A percentile compares a stretch with the other conserved stretches of the same genome.
Evolutionary conservation across 2,797 vertebrate species (phyloP).

Genomic region (Arremon brunneinucha): DNA sequence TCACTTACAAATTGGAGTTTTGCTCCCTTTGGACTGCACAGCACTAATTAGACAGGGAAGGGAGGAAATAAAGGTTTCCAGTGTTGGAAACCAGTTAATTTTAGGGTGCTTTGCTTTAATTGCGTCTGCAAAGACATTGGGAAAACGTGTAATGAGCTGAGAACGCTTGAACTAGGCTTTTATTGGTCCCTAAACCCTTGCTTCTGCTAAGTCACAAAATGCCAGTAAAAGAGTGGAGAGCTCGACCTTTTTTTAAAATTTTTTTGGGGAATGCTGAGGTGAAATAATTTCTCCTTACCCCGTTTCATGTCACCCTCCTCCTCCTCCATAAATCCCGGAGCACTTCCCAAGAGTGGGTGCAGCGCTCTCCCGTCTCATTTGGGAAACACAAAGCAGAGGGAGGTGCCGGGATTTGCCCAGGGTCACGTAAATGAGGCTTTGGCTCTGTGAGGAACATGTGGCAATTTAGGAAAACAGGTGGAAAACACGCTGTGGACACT

Average conservation of each 20-base stretch:
- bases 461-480: constrained; percentile 27
- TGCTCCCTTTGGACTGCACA: constrained; percentile 43
- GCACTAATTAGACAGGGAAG: constrained; percentile 52
- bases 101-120: constrained; percentile 60
- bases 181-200: constrained; percentile 37
- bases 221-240: constrained; percentile 19
- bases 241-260: neutral
- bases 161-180: constrained; percentile 46
- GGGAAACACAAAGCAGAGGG: neutral
- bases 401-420: neutral
- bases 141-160: constrained; percentile 50
- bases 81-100: constrained; percentile 61
- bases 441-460: neutral
- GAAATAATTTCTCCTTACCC: neutral
- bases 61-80: constrained; percentile 67
- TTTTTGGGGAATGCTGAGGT: neutral
- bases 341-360: neutral
- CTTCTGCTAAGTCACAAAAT: constrained; percentile 29
- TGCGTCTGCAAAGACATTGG: constrained; percentile 45
- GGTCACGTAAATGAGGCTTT: neutral
- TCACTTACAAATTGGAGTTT: constrained; percentile 61
- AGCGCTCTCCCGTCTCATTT: neutral
- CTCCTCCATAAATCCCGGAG: constrained; percentile 9
- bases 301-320: neutral
- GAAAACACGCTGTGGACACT: neutral